Percentiles rank a stretch among this genome's conserved stretches.
Conservation (phyloP, 2,888 invertebrate species). For the Luffia ferchaultella region DNA sequence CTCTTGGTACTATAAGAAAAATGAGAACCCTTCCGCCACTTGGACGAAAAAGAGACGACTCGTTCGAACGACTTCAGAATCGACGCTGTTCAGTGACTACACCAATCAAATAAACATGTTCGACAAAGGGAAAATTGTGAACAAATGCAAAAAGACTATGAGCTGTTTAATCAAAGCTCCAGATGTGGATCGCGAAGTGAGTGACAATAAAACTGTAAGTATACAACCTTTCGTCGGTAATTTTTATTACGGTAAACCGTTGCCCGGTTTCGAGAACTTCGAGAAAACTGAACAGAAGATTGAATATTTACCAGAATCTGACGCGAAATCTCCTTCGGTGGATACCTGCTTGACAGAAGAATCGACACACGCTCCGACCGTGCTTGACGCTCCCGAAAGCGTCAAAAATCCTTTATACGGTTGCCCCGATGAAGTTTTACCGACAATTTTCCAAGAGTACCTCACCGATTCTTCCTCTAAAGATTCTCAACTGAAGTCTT, state of each 20-base stretch:
- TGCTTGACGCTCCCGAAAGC: constrained; percentile 43
- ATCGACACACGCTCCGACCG: constrained; percentile 37
- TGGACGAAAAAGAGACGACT: constrained; percentile 36
- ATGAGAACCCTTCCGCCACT: constrained; percentile 32
- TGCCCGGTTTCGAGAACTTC: constrained; percentile 43
- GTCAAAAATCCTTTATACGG: constrained; percentile 53
- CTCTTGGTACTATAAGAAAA: constrained; percentile 60
- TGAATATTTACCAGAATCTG: constrained; percentile 51
- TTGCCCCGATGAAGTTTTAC: constrained; percentile 36
- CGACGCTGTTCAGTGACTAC: constrained; percentile 61
- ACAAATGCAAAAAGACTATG: constrained; percentile 45
- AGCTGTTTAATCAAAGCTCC: constrained; percentile 47
- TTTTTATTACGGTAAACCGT: constrained; percentile 53
- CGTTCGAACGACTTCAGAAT: constrained; percentile 48
- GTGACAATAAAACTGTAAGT: constrained; percentile 41
- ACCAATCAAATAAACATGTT: constrained; percentile 55
- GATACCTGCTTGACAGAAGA: constrained; percentile 32
- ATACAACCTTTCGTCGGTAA: constrained; percentile 56
- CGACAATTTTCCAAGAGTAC: constrained; percentile 34
- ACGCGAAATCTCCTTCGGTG: constrained; percentile 46
- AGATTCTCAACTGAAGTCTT: constrained; percentile 46
- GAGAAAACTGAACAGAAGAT: constrained; percentile 50
- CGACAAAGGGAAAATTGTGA: constrained; percentile 38
- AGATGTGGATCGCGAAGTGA: constrained; percentile 39
- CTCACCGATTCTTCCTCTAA: constrained; percentile 36